Conservation (phyloP, 2,797 vertebrate species). For the Gymnopithys bicolor region DNA sequence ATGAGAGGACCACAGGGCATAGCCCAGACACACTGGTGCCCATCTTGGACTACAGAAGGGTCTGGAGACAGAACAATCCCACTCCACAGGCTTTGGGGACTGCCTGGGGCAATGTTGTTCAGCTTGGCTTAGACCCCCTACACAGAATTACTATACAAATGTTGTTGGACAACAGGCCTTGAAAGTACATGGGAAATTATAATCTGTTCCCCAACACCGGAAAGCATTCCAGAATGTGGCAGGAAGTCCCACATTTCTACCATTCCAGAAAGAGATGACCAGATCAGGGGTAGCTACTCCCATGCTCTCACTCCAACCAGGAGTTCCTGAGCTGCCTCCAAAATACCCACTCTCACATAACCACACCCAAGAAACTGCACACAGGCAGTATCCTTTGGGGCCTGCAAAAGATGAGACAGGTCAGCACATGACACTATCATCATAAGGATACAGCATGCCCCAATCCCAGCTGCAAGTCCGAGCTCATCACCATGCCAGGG, state of each 20-base stretch:
- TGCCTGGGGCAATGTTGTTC: not conserved
- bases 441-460: not conserved
- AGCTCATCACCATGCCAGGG: not conserved
- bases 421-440: not conserved
- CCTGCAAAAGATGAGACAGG: not conserved
- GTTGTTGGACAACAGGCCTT: too few relatives aligned
- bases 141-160: too few relatives aligned
- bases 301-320: not conserved
- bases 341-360: not conserved
- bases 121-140: not conserved
- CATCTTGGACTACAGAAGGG: not conserved
- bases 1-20: rapidly evolving
- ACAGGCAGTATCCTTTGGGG: not conserved
- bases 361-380: not conserved
- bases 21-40: not conserved
- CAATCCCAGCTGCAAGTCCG: rapidly evolving
- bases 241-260: not conserved
- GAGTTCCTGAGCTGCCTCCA: not conserved
- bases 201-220: too few relatives aligned
- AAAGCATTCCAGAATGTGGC: not conserved
- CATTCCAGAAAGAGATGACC: not conserved
- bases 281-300: not conserved
- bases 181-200: too few relatives aligned
- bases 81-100: not conserved
- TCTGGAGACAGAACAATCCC: not conserved